These are phyloP conservation scores for Lagorchestes hirsutus DNA, from an alignment of 2,797 vertebrate genomes.

Conservation along the genomic window DNA sequence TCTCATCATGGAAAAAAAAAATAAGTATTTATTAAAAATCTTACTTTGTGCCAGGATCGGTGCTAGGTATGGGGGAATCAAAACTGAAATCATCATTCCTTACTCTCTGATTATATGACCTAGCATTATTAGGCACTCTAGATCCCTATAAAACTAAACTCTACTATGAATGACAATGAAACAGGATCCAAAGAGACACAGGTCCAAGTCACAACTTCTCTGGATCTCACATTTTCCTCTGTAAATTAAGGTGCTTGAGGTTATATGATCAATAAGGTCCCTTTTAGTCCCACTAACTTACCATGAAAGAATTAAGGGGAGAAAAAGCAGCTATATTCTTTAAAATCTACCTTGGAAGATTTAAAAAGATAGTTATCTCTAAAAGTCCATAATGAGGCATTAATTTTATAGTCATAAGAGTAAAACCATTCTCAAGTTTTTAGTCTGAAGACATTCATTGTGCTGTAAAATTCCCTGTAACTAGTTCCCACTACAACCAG, in stretches of 20 bases:
- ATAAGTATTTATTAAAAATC: neutral
- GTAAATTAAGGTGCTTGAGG: neutral
- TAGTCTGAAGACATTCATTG: neutral
- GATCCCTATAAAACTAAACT: conserved; percentile 13
- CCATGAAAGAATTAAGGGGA: conserved; percentile 18
- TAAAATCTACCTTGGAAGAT: conserved; percentile 43
- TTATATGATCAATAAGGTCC: neutral
- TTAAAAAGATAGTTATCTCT: conserved; percentile 47
- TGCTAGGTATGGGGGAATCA: neutral
- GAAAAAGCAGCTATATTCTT: conserved; percentile 19
- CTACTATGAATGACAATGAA: neutral
- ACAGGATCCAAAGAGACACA: neutral
- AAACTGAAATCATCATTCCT: conserved; percentile 32
- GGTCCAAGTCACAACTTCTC: neutral
- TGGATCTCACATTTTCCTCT: neutral
- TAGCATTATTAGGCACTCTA: neutral
- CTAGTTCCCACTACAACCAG: conserved; percentile 63
- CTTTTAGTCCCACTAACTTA: neutral
- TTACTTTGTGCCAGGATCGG: neutral
- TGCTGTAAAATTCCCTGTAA: conserved; percentile 42
- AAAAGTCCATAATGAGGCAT: conserved; percentile 33
- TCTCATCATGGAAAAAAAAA: neutral
- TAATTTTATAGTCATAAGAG: conserved; percentile 40
- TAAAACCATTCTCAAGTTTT: conserved; percentile 5
- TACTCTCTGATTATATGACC: conserved; percentile 10